phyloP scores from a whole-genome alignment of 1,140 invertebrate genomes.

The Bradysia coprophila region DNA sequence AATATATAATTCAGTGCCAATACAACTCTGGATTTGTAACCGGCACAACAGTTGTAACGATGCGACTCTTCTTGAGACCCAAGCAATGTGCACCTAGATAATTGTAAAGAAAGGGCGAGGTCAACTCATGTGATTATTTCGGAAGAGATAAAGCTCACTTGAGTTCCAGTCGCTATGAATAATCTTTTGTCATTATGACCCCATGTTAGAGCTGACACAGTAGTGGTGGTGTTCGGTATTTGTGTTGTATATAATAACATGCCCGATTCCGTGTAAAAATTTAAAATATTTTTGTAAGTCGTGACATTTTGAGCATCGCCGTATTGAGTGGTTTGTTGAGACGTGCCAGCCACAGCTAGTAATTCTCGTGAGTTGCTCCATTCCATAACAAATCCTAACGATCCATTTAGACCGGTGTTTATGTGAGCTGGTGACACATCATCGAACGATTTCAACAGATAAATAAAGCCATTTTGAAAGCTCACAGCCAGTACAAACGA shows the following conservation, averaged over 20 bases:
- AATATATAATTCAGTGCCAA: slow-evolving; percentile 39
- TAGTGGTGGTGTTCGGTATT: slow-evolving; percentile 47
- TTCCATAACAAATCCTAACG: slow-evolving; percentile 59
- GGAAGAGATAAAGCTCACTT: too few species aligned
- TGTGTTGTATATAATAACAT: slow-evolving; percentile 50
- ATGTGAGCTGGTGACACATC: slow-evolving; percentile 77
- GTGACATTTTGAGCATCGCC: slow-evolving; percentile 17
- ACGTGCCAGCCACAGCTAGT: slow-evolving; percentile 75
- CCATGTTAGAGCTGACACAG: slow-evolving; percentile 88
- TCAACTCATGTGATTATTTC: too few species aligned
- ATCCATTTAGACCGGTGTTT: slow-evolving; percentile 57
- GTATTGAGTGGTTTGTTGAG: slow-evolving; percentile 15
- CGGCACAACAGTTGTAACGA: slow-evolving; percentile 76
- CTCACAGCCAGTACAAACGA: slow-evolving; percentile 72
- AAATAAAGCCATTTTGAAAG: slow-evolving; percentile 73
- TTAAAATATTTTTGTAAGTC: slow-evolving; percentile 26
- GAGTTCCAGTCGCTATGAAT: slow-evolving; percentile 79
- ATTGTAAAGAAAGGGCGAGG: too few species aligned
- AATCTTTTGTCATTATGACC: slow-evolving; percentile 90
- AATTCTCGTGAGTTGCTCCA: slow-evolving; percentile 91
- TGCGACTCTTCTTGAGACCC: slow-evolving; percentile 77
- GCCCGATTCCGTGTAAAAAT: slow-evolving; percentile 64
- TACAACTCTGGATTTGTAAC: slow-evolving; percentile 39
- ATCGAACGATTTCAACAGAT: slow-evolving; percentile 77
- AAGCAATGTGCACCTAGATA: slow-evolving; percentile 87